A percentile compares a stretch with the other conserved stretches of the same genome.
Evolutionary conservation across 1,140 invertebrate genomes (phyloP).

Genomic region (Drosophila varians): DNA sequence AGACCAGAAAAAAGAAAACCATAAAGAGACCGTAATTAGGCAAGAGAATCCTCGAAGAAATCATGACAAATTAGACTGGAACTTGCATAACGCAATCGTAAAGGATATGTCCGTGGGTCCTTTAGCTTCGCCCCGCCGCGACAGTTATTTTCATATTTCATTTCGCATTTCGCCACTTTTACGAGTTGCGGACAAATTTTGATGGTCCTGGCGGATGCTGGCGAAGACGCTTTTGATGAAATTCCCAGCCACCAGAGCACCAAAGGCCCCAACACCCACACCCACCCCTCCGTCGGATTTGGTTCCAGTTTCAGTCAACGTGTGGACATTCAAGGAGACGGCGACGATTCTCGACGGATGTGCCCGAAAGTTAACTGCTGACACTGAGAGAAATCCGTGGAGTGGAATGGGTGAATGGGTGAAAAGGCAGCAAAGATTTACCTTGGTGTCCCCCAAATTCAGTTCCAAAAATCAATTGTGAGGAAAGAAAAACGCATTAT

Average conservation of each 20-base stretch:
- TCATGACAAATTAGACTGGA: constrained; percentile 55
- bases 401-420: too few species aligned
- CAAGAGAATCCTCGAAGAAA: constrained; percentile 27
- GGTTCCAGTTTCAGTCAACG: constrained; percentile 8
- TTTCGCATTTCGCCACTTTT: constrained; percentile 50
- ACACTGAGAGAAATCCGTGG: constrained; percentile 15
- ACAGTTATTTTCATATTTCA: constrained; percentile 52
- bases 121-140: neutral
- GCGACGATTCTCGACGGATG: constrained; percentile 57
- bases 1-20: neutral
- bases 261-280: constrained; percentile 9
- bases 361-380: constrained; percentile 47
- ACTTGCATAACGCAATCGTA: constrained; percentile 62
- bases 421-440: too few species aligned
- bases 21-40: constrained; percentile 24
- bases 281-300: constrained; percentile 1
- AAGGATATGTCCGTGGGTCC: constrained; percentile 14
- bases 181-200: constrained; percentile 75
- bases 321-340: constrained; percentile 24
- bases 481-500: neutral
- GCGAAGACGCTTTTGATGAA: constrained; percentile 58
- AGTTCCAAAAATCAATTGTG: constrained; percentile 22
- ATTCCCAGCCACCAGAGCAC: constrained; percentile 16
- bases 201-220: constrained; percentile 54
- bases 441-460: too few species aligned